Percentiles rank a stretch among this genome's conserved stretches.
These are phyloP conservation scores for Morbakka virulenta DNA, from an alignment of 30 jellyfish, hydroid and myxozoan species.

Conservation along the genomic window DNA sequence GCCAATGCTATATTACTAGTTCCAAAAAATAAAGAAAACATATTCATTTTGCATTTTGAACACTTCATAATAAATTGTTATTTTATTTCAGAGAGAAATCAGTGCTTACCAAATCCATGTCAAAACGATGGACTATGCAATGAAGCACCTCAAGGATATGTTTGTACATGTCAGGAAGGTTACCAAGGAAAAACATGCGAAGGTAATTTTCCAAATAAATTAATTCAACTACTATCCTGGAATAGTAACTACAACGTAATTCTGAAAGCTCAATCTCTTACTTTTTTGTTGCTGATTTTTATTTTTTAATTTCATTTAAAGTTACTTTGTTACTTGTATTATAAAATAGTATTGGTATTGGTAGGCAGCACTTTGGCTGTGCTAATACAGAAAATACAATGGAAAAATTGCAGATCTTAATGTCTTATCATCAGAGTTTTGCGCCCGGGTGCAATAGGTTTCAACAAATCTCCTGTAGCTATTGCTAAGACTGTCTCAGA, in stretches of 20 bases:
- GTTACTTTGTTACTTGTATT: background rate
- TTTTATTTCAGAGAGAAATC: constrained; percentile 48
- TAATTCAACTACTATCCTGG: no score
- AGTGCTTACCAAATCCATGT: constrained; percentile 93
- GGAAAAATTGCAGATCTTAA: no score
- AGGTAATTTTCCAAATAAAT: constrained; percentile 66
- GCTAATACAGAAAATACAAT: no score
- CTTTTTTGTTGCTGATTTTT: background rate
- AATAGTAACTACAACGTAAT: no score
- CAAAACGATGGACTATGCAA: constrained; percentile 86
- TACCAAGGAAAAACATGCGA: constrained; percentile 72
- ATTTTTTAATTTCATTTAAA: background rate
- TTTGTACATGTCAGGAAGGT: constrained; percentile 62
- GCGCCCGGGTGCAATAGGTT: no score
- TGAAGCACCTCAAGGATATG: constrained; percentile 78
- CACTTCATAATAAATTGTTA: no score
- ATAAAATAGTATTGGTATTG: background rate
- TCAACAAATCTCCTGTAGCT: no score
- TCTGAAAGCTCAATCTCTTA: no score
- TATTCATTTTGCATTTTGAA: background rate
- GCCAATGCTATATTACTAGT: background rate
- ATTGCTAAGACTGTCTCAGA: no score
- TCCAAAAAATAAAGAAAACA: background rate
- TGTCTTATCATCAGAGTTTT: no score
- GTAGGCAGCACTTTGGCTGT: no score